A percentile compares a stretch with the other conserved stretches of the same genome.
Conservation (phyloP, 2,113 vertebrate species). For the Psettodes erumei region DNA sequence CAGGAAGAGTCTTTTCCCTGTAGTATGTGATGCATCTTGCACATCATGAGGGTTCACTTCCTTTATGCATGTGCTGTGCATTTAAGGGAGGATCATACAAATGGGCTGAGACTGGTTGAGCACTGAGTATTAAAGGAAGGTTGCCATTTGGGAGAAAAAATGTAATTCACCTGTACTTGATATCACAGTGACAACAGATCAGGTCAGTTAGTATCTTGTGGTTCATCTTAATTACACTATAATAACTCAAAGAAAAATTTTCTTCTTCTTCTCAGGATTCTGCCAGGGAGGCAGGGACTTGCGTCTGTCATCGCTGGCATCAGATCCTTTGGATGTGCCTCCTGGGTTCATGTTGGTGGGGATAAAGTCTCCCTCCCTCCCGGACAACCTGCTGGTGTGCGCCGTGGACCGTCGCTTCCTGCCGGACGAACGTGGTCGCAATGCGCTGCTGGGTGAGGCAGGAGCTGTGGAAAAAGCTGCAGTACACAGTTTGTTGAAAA, state of each 20-base stretch:
- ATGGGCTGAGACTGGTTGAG: too few relatives aligned
- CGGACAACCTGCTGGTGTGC: constrained; percentile 92
- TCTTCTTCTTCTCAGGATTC: constrained; percentile 80
- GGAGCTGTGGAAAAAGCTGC: constrained; percentile 4
- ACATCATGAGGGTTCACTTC: background rate
- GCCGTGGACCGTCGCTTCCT: constrained; percentile 94
- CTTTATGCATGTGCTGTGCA: background rate
- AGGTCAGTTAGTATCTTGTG: too few relatives aligned
- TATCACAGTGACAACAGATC: too few relatives aligned
- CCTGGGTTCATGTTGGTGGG: constrained; percentile 92
- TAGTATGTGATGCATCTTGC: background rate
- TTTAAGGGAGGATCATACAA: too few relatives aligned
- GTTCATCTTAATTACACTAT: too few relatives aligned
- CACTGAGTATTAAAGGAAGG: too few relatives aligned
- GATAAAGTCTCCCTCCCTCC: constrained; percentile 89
- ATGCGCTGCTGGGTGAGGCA: constrained; percentile 92
- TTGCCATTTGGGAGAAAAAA: too few relatives aligned
- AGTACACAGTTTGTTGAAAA: background rate
- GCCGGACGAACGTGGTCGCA: constrained; percentile 92
- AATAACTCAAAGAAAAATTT: background rate
- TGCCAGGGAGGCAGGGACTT: constrained; percentile 96
- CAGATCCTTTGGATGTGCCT: constrained; percentile 89
- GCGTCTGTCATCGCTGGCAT: constrained; percentile 88
- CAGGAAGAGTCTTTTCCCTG: too few relatives aligned
- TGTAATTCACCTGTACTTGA: too few relatives aligned